Percentiles rank a stretch among this genome's conserved stretches.
phyloP scores from a whole-genome alignment of 2,888 invertebrate genomes.

The Parnassius glacialis region DNA sequence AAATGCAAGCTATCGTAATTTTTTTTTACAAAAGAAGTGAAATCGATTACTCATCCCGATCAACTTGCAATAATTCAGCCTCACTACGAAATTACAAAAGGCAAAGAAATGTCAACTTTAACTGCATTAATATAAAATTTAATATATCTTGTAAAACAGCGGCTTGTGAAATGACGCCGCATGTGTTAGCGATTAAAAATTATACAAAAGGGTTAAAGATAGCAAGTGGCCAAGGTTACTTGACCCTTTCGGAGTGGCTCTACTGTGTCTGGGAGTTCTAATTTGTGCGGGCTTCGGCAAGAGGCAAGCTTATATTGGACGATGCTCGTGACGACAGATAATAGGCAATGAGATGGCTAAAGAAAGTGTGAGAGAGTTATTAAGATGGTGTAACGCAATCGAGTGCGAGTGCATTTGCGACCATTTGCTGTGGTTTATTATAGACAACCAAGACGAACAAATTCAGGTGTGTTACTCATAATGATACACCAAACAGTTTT shows the following conservation, averaged over 20 bases:
- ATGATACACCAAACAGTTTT: too few species aligned
- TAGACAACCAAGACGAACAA: not conserved
- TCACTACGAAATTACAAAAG: constrained; percentile 17
- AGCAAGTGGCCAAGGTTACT: constrained; percentile 3
- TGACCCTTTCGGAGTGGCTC: not conserved
- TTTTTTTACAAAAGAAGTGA: constrained; percentile 16
- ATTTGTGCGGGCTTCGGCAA: not conserved
- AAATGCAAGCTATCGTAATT: constrained; percentile 21
- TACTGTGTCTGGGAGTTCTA: not conserved
- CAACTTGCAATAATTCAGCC: constrained; percentile 29
- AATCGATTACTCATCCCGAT: constrained; percentile 30
- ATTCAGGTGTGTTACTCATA: too few species aligned
- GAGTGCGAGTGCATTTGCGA: not conserved
- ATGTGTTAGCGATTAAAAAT: constrained; percentile 28
- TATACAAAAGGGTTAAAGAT: constrained; percentile 28
- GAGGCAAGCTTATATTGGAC: not conserved
- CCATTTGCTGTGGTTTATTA: not conserved
- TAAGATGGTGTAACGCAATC: constrained; percentile 12
- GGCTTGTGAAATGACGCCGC: constrained; percentile 23
- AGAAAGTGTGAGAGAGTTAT: constrained; percentile 26
- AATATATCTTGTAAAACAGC: constrained; percentile 5
- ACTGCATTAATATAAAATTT: constrained; percentile 18
- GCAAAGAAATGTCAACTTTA: constrained; percentile 19
- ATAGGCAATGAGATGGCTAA: constrained; percentile 21
- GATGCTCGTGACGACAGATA: constrained; percentile 16